These are phyloP conservation scores for Emydura subglobosa DNA, from an alignment of 2,113 vertebrate genomes.

Conservation along the genomic window DNA sequence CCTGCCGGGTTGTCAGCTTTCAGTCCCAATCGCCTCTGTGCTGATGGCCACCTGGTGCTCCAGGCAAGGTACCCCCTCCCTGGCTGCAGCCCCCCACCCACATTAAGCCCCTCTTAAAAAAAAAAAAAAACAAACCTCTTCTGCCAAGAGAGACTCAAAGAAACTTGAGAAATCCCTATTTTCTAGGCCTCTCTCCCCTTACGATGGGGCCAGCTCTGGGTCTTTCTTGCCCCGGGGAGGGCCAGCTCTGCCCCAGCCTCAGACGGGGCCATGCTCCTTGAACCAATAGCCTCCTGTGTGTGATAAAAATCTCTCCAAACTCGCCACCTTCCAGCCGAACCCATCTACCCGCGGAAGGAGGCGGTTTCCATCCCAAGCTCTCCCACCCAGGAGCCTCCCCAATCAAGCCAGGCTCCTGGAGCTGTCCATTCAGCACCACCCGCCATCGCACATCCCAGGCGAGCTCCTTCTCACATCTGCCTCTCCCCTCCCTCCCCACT, in stretches of 20 bases:
- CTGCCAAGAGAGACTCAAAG: no score
- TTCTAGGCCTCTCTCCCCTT: background rate
- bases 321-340: background rate
- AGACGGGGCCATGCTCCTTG: background rate
- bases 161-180: background rate
- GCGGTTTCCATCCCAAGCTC: background rate
- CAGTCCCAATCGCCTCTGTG: no score
- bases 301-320: background rate
- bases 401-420: background rate
- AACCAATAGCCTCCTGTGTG: no score
- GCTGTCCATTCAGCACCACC: slow-evolving; percentile 34
- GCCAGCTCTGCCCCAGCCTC: background rate
- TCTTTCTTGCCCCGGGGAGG: no score
- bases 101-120: no score
- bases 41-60: no score
- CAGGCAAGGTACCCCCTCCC: no score
- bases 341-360: background rate
- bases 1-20: no score
- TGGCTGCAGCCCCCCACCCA: no score
- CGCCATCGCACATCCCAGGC: background rate
- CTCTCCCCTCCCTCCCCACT: background rate
- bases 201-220: no score
- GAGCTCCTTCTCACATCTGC: background rate
- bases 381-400: background rate
- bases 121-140: no score